Conservation (phyloP, 2,113 vertebrate genomes). For the Micronycteris hirsuta region DNA sequence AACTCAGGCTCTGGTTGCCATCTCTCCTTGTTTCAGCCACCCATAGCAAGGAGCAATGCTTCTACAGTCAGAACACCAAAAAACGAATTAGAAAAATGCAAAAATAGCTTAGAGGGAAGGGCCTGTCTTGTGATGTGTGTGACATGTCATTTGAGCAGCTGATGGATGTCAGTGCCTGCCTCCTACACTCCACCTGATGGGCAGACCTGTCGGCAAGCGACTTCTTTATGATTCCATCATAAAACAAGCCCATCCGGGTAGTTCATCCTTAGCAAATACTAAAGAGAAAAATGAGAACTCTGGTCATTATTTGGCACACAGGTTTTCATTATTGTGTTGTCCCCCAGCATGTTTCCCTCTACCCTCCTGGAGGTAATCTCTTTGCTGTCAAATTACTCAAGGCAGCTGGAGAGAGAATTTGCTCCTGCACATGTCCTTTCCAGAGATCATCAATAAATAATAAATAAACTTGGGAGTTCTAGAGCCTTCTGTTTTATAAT, state of each 20-base stretch:
- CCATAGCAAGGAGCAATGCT: not conserved
- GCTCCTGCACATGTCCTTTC: slow-evolving; percentile 32
- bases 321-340: slow-evolving; percentile 18
- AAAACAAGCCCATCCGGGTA: not conserved
- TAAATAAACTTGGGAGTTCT: slow-evolving; percentile 15
- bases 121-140: not conserved
- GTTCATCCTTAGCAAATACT: slow-evolving; percentile 16
- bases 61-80: not conserved
- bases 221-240: not conserved
- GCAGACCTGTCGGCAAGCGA: not conserved
- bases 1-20: not conserved
- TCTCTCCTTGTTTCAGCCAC: not conserved
- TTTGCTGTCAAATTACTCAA: slow-evolving; percentile 55
- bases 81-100: not conserved
- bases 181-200: not conserved
- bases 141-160: not conserved
- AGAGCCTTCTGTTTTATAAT: slow-evolving; percentile 40
- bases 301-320: not conserved
- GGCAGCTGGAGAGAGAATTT: slow-evolving; percentile 9
- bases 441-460: slow-evolving; percentile 53
- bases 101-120: not conserved
- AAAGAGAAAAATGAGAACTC: not conserved
- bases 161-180: not conserved
- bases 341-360: slow-evolving; percentile 12
- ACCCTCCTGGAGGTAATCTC: not conserved